These are phyloP conservation scores for Alethe castanea DNA, from an alignment of 2,113 vertebrate species.

Conservation along the genomic window DNA sequence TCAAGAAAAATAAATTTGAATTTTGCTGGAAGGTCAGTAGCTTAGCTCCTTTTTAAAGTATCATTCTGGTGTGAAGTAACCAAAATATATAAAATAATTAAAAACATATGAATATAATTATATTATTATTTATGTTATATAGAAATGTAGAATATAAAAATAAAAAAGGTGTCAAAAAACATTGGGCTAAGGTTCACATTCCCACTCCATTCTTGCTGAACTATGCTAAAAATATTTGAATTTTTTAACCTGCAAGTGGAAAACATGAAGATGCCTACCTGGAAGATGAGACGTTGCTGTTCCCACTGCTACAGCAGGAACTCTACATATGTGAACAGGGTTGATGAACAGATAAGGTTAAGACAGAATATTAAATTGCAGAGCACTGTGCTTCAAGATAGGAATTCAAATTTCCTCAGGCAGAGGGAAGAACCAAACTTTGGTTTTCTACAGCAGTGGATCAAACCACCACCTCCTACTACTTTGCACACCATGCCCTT, in stretches of 20 bases:
- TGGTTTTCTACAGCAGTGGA: not conserved
- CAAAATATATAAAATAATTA: not conserved
- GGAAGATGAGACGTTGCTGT: not conserved
- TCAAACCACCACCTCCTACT: constrained; percentile 8
- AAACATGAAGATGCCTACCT: not conserved
- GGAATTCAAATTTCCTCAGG: constrained; percentile 12
- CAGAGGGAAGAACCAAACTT: not conserved
- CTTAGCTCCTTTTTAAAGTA: not conserved
- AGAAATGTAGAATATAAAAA: not conserved
- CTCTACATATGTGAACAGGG: not conserved
- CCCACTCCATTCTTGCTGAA: not conserved
- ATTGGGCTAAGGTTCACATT: not conserved
- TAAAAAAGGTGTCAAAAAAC: not conserved
- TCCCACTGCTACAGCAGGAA: not conserved
- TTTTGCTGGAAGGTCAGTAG: not conserved
- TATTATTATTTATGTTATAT: not conserved
- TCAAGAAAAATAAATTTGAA: not conserved
- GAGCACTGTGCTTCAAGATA: not conserved
- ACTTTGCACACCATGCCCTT: not conserved
- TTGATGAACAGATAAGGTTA: not conserved
- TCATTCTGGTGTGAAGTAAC: not conserved
- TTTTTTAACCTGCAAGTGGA: not conserved
- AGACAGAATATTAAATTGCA: not conserved
- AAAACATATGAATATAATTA: not conserved
- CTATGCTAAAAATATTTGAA: not conserved